Conservation (phyloP, 2,888 invertebrate species). For the Hydrotaea diabolus region DNA sequence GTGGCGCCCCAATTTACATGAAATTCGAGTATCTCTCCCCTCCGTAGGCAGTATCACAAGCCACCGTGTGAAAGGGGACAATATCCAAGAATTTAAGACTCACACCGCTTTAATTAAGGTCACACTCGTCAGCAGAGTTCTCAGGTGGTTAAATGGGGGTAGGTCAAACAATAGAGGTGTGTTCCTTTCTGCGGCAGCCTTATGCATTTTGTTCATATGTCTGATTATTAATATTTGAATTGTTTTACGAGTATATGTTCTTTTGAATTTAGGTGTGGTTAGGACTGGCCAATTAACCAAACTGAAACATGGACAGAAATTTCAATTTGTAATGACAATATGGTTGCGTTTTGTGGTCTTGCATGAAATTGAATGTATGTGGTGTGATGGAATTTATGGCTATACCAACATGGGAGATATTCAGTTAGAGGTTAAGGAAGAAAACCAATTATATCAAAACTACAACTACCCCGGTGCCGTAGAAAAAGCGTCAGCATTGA, state of each 20-base stretch:
- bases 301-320: background rate
- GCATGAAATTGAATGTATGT: too few relatives aligned
- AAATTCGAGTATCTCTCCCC: background rate
- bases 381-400: too few relatives aligned
- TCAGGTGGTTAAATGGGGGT: background rate
- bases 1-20: constrained; percentile 11
- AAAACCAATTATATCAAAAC: too few relatives aligned
- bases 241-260: background rate
- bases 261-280: background rate
- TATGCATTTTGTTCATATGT: background rate
- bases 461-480: too few relatives aligned
- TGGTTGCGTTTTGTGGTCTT: too few relatives aligned
- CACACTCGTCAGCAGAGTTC: background rate
- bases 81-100: background rate
- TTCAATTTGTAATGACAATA: background rate
- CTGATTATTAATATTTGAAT: background rate
- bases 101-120: background rate
- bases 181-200: background rate
- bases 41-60: too few relatives aligned
- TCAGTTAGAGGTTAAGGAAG: too few relatives aligned
- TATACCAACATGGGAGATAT: too few relatives aligned
- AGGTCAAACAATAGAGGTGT: background rate
- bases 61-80: background rate
- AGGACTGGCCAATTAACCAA: background rate
- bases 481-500: too few relatives aligned